Percentiles rank a stretch among this genome's conserved stretches.
Conservation (phyloP, 2,797 vertebrate genomes). For the Etheostoma perlongum region DNA sequence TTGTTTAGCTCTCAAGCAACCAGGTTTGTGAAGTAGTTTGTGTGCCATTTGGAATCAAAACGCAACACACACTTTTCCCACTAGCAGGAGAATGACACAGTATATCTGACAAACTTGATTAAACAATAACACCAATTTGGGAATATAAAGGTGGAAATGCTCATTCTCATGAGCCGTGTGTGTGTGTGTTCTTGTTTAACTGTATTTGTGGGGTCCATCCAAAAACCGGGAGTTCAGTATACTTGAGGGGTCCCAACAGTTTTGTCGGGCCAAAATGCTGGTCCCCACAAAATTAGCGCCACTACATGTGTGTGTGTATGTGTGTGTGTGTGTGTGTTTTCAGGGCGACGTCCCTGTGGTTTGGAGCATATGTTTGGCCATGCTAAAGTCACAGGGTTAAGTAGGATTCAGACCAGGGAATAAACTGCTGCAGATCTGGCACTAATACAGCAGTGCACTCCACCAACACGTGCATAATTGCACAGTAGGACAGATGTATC, state of each 20-base stretch:
- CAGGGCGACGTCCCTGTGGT: conserved; percentile 46
- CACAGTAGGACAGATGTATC: conserved; percentile 29
- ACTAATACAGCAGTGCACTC: conserved; percentile 49
- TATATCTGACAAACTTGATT: conserved; percentile 13
- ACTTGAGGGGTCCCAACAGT: too few species aligned
- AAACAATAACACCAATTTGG: conserved; percentile 17
- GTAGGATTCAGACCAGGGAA: conserved; percentile 73
- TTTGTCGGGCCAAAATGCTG: too few species aligned
- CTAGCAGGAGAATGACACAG: neutral
- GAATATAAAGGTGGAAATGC: conserved; percentile 27
- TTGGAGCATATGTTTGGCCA: conserved; percentile 68
- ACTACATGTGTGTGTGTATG: conserved; percentile 12
- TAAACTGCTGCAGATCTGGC: conserved; percentile 67
- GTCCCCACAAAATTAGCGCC: neutral
- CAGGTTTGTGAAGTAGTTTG: neutral
- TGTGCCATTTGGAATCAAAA: neutral
- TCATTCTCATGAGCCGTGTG: conserved; percentile 20
- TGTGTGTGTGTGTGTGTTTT: conserved; percentile 27
- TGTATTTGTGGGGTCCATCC: too few species aligned
- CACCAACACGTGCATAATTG: conserved; percentile 45
- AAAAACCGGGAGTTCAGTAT: too few species aligned
- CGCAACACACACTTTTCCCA: neutral
- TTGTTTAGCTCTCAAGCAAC: neutral
- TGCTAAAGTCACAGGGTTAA: conserved; percentile 74
- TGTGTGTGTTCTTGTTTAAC: neutral